A percentile compares a stretch with the other conserved stretches of the same genome.
These are phyloP conservation scores for Lithophane semibrunnea DNA, from an alignment of 2,888 invertebrate genomes.

Conservation along the genomic window DNA sequence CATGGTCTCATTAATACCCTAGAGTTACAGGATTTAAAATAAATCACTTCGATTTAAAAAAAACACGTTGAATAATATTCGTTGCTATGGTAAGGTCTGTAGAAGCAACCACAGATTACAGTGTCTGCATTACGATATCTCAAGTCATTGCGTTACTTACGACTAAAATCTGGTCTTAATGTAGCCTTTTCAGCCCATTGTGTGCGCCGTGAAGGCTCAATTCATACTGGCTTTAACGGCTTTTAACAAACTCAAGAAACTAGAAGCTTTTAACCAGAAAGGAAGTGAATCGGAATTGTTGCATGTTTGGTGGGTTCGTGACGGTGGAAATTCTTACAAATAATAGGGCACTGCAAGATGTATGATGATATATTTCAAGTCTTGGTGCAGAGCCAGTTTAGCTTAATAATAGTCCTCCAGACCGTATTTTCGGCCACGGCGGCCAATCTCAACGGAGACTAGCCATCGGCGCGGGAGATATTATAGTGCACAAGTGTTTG, in stretches of 20 bases:
- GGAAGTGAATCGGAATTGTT: slow-evolving; percentile 79
- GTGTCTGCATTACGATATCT: slow-evolving; percentile 72
- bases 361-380: slow-evolving; percentile 40
- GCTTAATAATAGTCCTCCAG: no score
- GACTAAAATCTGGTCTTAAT: slow-evolving; percentile 84
- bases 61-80: background rate
- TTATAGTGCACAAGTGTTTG: no score
- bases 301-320: slow-evolving; percentile 66
- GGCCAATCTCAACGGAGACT: no score
- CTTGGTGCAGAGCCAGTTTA: slow-evolving; percentile 23
- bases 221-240: slow-evolving; percentile 82
- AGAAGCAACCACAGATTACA: slow-evolving; percentile 49
- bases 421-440: no score
- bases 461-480: no score
- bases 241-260: slow-evolving; percentile 84
- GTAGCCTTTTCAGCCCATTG: slow-evolving; percentile 85
- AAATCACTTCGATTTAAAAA: no score
- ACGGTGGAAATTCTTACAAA: slow-evolving; percentile 48
- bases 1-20: no score
- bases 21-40: no score
- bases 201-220: slow-evolving; percentile 78
- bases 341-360: slow-evolving; percentile 39
- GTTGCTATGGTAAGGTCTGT: slow-evolving; percentile 22
- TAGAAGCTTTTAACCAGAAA: slow-evolving; percentile 83
- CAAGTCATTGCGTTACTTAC: slow-evolving; percentile 84